These are phyloP conservation scores for Dilophus febrilis DNA, from an alignment of 2,888 invertebrate genomes.

Conservation along the genomic window DNA sequence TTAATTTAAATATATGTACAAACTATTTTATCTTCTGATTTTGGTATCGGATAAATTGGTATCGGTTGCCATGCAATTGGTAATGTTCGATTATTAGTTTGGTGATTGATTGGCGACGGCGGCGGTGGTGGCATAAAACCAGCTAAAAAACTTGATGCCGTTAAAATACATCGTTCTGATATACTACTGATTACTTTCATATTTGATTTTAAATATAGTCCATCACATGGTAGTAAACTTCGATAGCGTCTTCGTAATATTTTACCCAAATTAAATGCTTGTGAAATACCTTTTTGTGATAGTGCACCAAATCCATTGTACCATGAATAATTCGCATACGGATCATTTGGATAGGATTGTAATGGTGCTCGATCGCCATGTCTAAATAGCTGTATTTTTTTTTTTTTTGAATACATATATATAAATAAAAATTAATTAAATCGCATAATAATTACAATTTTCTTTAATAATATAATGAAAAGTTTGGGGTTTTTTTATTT, in stretches of 20 bases:
- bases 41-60: conserved; percentile 63
- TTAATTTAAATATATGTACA: conserved; percentile 16
- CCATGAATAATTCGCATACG: conserved; percentile 59
- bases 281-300: conserved; percentile 63
- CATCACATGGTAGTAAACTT: conserved; percentile 41
- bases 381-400: conserved; percentile 22
- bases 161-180: conserved; percentile 70
- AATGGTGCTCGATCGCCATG: conserved; percentile 42
- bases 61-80: conserved; percentile 70
- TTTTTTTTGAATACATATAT: neutral
- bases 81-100: conserved; percentile 20
- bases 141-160: conserved; percentile 62
- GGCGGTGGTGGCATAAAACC: conserved; percentile 39
- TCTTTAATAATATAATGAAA: too few relatives aligned
- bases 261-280: conserved; percentile 56
- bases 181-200: conserved; percentile 56
- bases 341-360: conserved; percentile 61
- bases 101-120: neutral
- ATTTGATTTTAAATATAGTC: conserved; percentile 39
- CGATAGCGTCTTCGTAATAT: conserved; percentile 53
- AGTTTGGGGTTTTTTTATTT: too few relatives aligned
- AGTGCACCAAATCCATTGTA: conserved; percentile 66
- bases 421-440: too few relatives aligned
- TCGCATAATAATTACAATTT: too few relatives aligned
- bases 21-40: conserved; percentile 54